Evolutionary conservation across 2,888 invertebrate genomes (phyloP), one percentile per base, ranked within the genome.

Genomic region (Tuta absoluta): DNA sequence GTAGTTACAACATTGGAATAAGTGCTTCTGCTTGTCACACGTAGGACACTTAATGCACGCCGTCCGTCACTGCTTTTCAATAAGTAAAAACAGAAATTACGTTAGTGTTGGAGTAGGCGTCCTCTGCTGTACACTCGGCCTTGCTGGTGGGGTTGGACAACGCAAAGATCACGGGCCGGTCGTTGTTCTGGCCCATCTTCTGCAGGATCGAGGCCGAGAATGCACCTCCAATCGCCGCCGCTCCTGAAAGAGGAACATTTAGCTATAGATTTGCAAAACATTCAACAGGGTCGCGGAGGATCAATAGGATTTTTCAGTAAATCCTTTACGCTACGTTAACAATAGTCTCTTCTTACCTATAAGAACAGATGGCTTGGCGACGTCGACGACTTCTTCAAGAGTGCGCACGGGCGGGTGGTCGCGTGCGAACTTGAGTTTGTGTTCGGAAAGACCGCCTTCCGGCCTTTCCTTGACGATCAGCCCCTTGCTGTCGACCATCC

Each of bases 71-170:
- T n/a, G n/a, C n/a, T n/a, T 38, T 1, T 14, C 12, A 14, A 12
- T 51, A 14, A 7, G 4, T 12, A 12, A 3, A 7, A 1, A 11
- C 10, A 28, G 11, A 3, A 80, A 91, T 86, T 79, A 97, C 98
- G 69, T 97, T 94, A 0, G 99, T 98, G 78, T 95, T 88, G 49
- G 86, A 93, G 88, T 99, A 99, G 3, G 99, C 99, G 76, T 98
- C 94, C 85, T 98, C 97, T n/a, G 99, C 99, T n/a, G 99, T 99
- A 83, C 99, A 99, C 89, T 99, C 99, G 0, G 99, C 98, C 92
- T 98, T 98, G 86, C 95, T 95, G 63, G 99, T 99, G 63, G 99
- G 99, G 93, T 99, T 99, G 82, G 99, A 99, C 58, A 99, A 93
- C 12, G 99, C 99, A 87, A 99, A 99, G 75, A 99, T 97, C 68